Conservation (phyloP, 2,888 invertebrate genomes). For the Stegana nigrithorax region DNA sequence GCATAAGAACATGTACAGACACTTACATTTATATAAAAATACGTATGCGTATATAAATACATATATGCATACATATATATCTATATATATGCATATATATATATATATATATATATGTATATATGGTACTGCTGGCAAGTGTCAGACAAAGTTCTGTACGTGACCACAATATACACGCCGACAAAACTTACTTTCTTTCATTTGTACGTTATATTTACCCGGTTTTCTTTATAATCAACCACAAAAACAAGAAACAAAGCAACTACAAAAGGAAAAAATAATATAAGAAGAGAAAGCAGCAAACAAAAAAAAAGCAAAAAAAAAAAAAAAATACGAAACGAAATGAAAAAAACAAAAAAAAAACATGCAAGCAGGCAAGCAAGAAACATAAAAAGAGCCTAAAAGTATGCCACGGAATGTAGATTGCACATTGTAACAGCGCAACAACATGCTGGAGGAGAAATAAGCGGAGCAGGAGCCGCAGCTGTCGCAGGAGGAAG, state of each 20-base stretch:
- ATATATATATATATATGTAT: too few species aligned
- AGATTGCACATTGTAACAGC: background rate
- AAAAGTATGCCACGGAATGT: conserved; percentile 9
- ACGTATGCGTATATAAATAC: background rate
- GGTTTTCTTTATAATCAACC: background rate
- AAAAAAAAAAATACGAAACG: background rate
- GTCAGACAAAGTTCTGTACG: conserved; percentile 1
- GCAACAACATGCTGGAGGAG: too few species aligned
- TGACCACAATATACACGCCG: background rate
- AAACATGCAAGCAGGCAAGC: background rate
- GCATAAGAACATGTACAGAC: too few species aligned
- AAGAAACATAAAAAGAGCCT: background rate
- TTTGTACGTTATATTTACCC: background rate
- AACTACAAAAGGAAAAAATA: background rate
- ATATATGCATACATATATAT: too few species aligned
- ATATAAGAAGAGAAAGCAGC: background rate
- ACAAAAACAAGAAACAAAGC: background rate
- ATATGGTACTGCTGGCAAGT: background rate
- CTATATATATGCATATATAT: too few species aligned
- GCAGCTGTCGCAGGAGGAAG: background rate
- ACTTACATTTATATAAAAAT: background rate
- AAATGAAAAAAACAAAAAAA: background rate
- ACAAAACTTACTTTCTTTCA: background rate
- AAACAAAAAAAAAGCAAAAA: background rate
- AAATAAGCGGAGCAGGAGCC: too few species aligned